Percentiles rank a stretch among this genome's conserved stretches.
Evolutionary conservation across 2,888 invertebrate genomes (phyloP).

Genomic region (Metacarcinus magister): DNA sequence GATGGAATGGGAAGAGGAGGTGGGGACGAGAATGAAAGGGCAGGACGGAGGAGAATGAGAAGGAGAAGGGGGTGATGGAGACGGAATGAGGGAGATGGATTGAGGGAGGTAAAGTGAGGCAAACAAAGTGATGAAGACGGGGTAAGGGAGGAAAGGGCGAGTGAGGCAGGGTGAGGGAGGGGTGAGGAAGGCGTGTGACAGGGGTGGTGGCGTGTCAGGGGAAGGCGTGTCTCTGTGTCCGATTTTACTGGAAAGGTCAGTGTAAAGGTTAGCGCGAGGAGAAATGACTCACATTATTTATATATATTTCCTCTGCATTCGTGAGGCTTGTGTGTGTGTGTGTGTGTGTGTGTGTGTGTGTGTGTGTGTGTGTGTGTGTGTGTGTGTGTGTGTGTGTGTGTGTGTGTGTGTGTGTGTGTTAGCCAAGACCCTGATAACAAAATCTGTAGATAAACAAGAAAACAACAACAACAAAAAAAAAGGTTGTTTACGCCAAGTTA

Average conservation of each 20-base stretch:
- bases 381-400: not conserved
- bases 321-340: not conserved
- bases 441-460: constrained; percentile 46
- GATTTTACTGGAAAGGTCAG: constrained; percentile 29
- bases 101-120: not conserved
- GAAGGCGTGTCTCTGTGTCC: constrained; percentile 9
- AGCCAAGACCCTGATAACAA: not conserved
- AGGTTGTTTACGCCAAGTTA: constrained; percentile 21
- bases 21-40: not conserved
- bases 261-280: not conserved
- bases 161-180: not conserved
- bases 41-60: not conserved
- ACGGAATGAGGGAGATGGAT: not conserved
- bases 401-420: not conserved
- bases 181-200: not conserved
- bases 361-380: not conserved
- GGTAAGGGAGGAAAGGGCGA: too few species aligned
- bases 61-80: not conserved
- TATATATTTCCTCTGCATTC: not conserved
- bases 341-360: constrained; percentile 46
- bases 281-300: not conserved
- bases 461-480: not conserved
- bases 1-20: not conserved
- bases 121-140: not conserved
- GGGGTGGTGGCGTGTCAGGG: constrained; percentile 39